Evolutionary conservation across 2,797 vertebrate species (phyloP), one percentile per base, ranked within the genome.

Genomic region (Oreortyx pictus): DNA sequence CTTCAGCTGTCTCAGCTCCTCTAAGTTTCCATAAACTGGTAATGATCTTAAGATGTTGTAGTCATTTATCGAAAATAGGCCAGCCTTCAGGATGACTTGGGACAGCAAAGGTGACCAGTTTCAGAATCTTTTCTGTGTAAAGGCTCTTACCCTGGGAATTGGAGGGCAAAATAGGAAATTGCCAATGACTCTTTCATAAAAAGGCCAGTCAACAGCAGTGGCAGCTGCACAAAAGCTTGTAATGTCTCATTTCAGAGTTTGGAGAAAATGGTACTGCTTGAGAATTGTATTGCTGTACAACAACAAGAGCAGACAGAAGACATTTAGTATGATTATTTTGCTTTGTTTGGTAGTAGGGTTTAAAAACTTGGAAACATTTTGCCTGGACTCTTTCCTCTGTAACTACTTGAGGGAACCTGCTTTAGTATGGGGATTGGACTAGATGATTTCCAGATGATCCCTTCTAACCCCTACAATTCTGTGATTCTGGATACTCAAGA

Each of bases 161-260:
- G 3, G 46, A 72, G 31, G 67, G 20, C 56, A 85, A 93, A 94
- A 52, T 5, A 80, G 22, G n/a, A 91, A 94, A 95, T 90, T 84
- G 80, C 25, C 83, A 89, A 78, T 68, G 50, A 88, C 46, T 94
- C 22, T 83, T 88, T 70, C 11, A 1, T 74, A 87, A 19, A 86
- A 47, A 86, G 86, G 15, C n/a, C 67, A 81, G 66, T 83, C 81
- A 89, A 46, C 25, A 84, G 41, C 73, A 88, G 37, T 73, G 75
- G 65, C 77, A 92, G 70, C 86, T 87, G 37, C 61, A 72, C 86
- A 89, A 94, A 96, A 93, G 64, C 62, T 62, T 60, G 75, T 92
- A 91, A 82, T 75, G 75, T 23, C 24, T 91, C 49, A 68, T 92
- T 91, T 77, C 25, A 62, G 64, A 68, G 50, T 57, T 60, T 84